Evolutionary conservation across 2,797 vertebrate genomes (phyloP), one percentile per base, ranked within the genome.

Genomic region (Aplochiton taeniatus): DNA sequence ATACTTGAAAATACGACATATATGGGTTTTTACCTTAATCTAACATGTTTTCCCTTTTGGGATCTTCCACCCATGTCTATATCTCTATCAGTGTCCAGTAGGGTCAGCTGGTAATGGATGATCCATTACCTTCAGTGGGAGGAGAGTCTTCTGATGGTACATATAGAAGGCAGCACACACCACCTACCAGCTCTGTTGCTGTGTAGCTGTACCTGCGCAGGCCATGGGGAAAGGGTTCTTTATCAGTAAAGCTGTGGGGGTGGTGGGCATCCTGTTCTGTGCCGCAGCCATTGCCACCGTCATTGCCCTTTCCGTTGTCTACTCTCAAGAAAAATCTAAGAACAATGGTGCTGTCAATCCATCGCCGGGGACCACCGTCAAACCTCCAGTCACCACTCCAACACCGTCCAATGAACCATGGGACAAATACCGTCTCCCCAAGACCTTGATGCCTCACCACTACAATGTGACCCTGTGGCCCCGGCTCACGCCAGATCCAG

Each of bases 141-240:
- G 60, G 54, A 41, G 59, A 45, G 63, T 62, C 48, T 50, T 45
- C 42, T 47, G 55, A 31, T 16, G 47, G 46, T 66, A 61, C 58
- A 78, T 76, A 87, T 81, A 83, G 43, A 78, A 49, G 63, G 50
- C 46, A 11, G 12, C 20, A 58, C 9, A 50, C 31, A 19, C 50
- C 9, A 17, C 10, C 13, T 50, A 12, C 56, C 16, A 45, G 47
- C 49, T 48, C 58, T 1, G 56, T 75, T 13, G 14, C 17, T 65
- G 68, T 63, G 64, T n/a, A 51, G 48, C 16, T 57, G 44, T 44
- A 13, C 7, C 1, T 0, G 16, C 4, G 11, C 47, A 5, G 0
- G 64, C 74, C 83, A 98, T 98, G 96, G 94, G 88, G 0, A 94
- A 92, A 10, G 95, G 95, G 9, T 95, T 95, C 88, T 95, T 76